These are phyloP conservation scores for Unio delphinus DNA, from an alignment of 2,888 invertebrate genomes.

Conservation along the genomic window DNA sequence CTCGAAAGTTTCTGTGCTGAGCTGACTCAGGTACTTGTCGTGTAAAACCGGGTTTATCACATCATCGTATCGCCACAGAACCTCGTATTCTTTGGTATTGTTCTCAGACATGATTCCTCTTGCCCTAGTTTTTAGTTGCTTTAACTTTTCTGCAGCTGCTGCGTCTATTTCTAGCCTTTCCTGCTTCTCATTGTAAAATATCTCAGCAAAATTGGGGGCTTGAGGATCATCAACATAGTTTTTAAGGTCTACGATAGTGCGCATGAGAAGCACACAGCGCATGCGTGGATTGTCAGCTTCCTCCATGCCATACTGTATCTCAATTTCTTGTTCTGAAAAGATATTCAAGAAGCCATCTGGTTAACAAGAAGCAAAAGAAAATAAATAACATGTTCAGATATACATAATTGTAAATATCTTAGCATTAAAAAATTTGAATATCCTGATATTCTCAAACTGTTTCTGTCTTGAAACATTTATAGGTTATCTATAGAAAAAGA, in stretches of 20 bases:
- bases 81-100: constrained; percentile 51
- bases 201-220: constrained; percentile 55
- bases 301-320: constrained; percentile 53
- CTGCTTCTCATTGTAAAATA: constrained; percentile 49
- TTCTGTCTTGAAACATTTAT: too few species aligned
- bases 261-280: constrained; percentile 52
- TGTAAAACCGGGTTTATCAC: constrained; percentile 64
- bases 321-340: constrained; percentile 59
- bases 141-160: constrained; percentile 41
- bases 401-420: too few species aligned
- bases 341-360: background rate
- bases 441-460: too few species aligned
- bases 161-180: constrained; percentile 47
- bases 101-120: constrained; percentile 38
- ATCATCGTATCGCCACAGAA: constrained; percentile 67
- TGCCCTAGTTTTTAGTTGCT: constrained; percentile 46
- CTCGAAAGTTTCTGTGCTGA: constrained; percentile 46
- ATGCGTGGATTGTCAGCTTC: constrained; percentile 41
- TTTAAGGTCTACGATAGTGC: constrained; percentile 67
- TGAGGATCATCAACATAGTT: constrained; percentile 61
- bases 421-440: too few species aligned
- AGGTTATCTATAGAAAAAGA: too few species aligned
- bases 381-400: too few species aligned
- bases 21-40: constrained; percentile 57
- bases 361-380: too few species aligned